Base-by-base conservation (phyloP, 1,140 invertebrate species). In the Drosophila fuyamai region DNA sequence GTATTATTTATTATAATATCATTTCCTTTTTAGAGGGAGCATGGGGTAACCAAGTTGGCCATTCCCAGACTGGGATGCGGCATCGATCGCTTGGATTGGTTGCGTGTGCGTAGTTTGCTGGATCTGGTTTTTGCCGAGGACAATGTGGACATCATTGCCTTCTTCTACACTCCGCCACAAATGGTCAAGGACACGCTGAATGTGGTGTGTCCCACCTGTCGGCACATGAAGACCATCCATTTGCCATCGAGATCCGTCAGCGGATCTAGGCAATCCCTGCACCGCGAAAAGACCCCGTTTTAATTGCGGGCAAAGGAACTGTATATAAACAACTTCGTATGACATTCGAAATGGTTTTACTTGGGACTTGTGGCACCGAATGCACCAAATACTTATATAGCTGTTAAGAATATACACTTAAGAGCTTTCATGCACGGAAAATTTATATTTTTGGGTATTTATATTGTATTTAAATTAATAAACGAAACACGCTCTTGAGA, bases 51-150 rank as follows among this genome's bases (percentile, higher is more conserved):
- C 23, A 93, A 93, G 55, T 61, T 95, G 47, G 94, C 94, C 6
- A 94, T 95, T 80, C 95, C 95, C 9, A 81, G 91, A 55, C 94
- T 96, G 58, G 95, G 95, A 5, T 95, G 95, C 90, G 95, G 95
- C 40, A 90, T 95, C 7, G 95, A 96, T 84, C 79, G 93, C n/a
- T 72, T 96, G 18, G 91, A 94, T 70, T 95, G 95, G 95, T 53
- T 84, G 9, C 90, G 93, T 43, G 95, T 95, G 0, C 93, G 93
- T 60, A 74, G 82, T 4, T 89, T 94, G 56, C 71, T 95, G 23
- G 92, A 93, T 66, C 90, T 93, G 68, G 88, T 94, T 0, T 95
- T 95, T 76, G 56, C 73, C 43, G 85, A 93, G 32, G 83, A 92
- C 48, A 84, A 83, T n/a, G 85, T 94, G 32, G 89, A 94, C 18